Base-by-base conservation (phyloP, 2,888 invertebrate genomes). In the Tanytarsus gracilentus region DNA sequence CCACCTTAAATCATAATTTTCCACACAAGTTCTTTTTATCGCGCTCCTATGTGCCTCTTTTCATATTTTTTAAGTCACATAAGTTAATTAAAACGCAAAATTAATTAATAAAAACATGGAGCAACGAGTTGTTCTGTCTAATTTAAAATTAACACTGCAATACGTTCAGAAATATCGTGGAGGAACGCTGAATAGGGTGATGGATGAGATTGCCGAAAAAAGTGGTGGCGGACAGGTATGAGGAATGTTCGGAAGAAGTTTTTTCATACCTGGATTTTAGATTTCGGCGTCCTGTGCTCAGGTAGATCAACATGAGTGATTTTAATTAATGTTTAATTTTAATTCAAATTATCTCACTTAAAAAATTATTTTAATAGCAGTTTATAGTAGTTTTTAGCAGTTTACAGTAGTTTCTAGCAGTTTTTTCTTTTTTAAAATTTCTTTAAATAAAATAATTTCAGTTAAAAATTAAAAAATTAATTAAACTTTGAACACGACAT, bases 21-120 rank as follows among this genome's bases (percentile, higher is more conserved):
- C 23, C 11, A 18, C 8, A 23, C 18, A 11, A 9, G 18, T 44
- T 23, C 8, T 23, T 23, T 44, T 21, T 21, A 44, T 7, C 11
- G 44, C 16, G 2, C 11, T 44, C 18, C 23, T 44, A 44, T 18
- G 18, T 23, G 23, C 23, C 16, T 1, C 11, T 44, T 44, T 44
- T 18, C 44, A 44, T 44, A 44, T 44, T 44, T 39, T 44, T 21
- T 44, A 18, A 23, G 44, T 44, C 44, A 44, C 44, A 23, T 44
- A 44, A 44, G 18, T 23, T 18, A 9, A 23, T 44, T 18, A 44
- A 36, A 21, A 21, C 44, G 18, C 23, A 11, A 18, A 44, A 18
- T 23, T 14, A 40, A 44, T 18, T 44, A 18, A 44, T 21, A 44
- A 44, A 44, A 44, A 44, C 44, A 44, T 44, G 9, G 44, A 44